Percentiles rank a stretch among this genome's conserved stretches.
phyloP scores from a whole-genome alignment of 2,113 vertebrate genomes.

The Noturus placidus region DNA sequence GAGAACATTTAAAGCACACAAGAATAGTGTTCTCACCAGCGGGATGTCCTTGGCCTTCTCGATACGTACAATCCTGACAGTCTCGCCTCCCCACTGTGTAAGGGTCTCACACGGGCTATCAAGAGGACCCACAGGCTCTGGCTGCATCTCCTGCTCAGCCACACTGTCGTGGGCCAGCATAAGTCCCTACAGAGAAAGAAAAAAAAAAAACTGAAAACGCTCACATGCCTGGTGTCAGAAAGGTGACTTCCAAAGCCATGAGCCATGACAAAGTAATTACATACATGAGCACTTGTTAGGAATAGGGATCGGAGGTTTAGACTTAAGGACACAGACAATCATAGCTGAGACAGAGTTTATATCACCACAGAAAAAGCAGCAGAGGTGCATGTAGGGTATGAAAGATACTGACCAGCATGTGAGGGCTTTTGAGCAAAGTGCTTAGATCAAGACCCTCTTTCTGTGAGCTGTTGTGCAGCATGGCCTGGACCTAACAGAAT shows the following conservation, averaged over 20 bases:
- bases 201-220: neutral
- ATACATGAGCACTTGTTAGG: neutral
- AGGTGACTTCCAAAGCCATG: neutral
- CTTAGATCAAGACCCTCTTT: conserved; percentile 90
- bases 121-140: conserved; percentile 75
- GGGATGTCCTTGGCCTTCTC: conserved; percentile 95
- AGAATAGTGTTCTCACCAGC: conserved; percentile 76
- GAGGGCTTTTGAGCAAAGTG: conserved; percentile 81
- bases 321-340: neutral
- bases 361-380: neutral
- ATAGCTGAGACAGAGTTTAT: neutral
- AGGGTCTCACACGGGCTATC: conserved; percentile 82
- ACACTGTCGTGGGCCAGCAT: conserved; percentile 90
- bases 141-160: conserved; percentile 92
- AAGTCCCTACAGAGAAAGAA: conserved; percentile 76
- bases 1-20: neutral
- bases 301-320: neutral
- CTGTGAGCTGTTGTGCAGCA: conserved; percentile 82
- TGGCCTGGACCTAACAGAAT: conserved; percentile 79
- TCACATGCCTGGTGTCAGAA: neutral
- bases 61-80: conserved; percentile 92
- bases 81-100: conserved; percentile 90
- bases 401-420: conserved; percentile 81
- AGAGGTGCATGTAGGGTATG: neutral
- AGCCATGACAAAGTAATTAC: neutral